Evolutionary conservation across 2,797 vertebrate species (phyloP), one percentile per base, ranked within the genome.

Genomic region (Siniperca obscura): DNA sequence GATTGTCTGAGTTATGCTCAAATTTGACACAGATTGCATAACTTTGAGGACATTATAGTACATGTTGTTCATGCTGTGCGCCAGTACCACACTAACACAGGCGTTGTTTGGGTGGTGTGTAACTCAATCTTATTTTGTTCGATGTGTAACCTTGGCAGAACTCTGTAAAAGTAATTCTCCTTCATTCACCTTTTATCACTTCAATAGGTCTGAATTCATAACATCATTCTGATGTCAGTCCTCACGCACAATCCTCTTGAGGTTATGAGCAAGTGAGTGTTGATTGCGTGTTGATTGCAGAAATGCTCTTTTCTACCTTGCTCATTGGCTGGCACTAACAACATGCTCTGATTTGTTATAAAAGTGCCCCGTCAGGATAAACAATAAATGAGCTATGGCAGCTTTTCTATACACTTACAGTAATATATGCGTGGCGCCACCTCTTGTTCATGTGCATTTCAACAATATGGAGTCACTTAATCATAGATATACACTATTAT

Each of bases 401-500:
- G 56, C 40, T 9, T 59, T 60, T 53, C n/a, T 0, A 0, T 25
- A 7, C 52, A 36, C 11, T 21, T 25, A 72, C 42, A 5, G 55
- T 61, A 30, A 36, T 53, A 3, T 6, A 12, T 73, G 1, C 40
- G 55, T 27, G 30, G 40, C 50, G 53, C 82, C 36, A 44, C 50
- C 68, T 65, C 50, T 66, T 6, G 3, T 69, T 48, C 79, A 53
- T 21, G 70, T 60, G 42, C 46, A 25, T 40, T 55, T 52, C 16
- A 30, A 57, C 75, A 34, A 44, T 1, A 22, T 38, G 34, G 59
- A 60, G 64, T 73, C 67, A 50, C 67, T 57, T 60, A 67, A 69
- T 67, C 57, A 82, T 68, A 70, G 56, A 87, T 83, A 67, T 53
- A 57, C 38, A 57, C 36, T 55, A 56, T 68, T 70, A 87, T 69